Base-by-base conservation (phyloP, 1,140 invertebrate species). In the Panulirus ornatus region DNA sequence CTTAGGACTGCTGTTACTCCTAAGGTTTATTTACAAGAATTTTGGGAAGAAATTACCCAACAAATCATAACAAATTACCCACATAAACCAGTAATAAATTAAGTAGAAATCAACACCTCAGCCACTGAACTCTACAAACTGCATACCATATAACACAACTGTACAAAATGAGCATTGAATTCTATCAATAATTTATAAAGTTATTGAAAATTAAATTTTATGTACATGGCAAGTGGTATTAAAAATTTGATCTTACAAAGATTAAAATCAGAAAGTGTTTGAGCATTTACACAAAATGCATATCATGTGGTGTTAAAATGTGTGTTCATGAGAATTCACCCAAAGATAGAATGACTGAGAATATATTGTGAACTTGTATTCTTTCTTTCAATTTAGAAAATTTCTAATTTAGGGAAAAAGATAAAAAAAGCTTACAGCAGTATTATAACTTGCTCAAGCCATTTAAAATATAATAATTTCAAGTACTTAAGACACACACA, bases 191-290 rank as follows among this genome's bases (percentile, higher is more conserved):
- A 70, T 78, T 78, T 88, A 79, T 54, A 88, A 88, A 79, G 54
- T 88, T 81, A 88, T 58, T 78, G 58, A 88, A 88, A 88, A 66
- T 79, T 85, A 73, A 88, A 88, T 79, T 66, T 88, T 88, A 88
- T 88, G 44, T 88, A 88, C 85, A 88, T 78, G 85, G 85, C 85
- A 88, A 88, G 85, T 78, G 36, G 84, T 86, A 88, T 88, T 88
- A 88, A 78, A 79, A 79, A 79, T 78, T 79, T 88, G 75, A 79
- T 88, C 85, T 79, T 88, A 88, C 85, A 88, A 88, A 88, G 75
- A 79, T 88, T 88, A 88, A 88, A 81, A 70, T 66, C 34, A 30
- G 34, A 81, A 79, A 47, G 44, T 88, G 27, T 81, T 79, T 88
- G 85, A 88, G 85, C 85, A 88, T 88, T 88, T 88, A 79, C 70